phyloP scores from a whole-genome alignment of 2,797 vertebrate species.

The Fringilla coelebs region DNA sequence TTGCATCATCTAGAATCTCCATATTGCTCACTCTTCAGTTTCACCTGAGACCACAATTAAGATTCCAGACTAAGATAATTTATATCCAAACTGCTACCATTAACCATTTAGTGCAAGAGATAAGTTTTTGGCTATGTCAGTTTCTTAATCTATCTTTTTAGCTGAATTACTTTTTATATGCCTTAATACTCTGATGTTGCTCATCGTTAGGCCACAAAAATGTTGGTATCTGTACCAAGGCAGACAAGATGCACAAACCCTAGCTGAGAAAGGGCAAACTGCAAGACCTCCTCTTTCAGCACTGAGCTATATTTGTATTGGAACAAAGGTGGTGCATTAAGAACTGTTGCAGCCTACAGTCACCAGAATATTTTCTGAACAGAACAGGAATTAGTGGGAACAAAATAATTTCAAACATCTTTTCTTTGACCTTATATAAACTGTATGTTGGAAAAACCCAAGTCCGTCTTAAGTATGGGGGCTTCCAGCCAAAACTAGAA shows the following conservation, averaged over 20 bases:
- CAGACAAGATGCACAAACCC: not conserved
- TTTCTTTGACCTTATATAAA: not conserved
- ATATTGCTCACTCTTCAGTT: slow-evolving; percentile 24
- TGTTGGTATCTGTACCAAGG: not conserved
- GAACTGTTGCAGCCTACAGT: not conserved
- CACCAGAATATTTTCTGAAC: not conserved
- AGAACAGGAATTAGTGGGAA: not conserved
- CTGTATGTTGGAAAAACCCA: not conserved
- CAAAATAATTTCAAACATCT: not conserved
- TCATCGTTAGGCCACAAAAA: not conserved
- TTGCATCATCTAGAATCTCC: not conserved
- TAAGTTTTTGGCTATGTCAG: not conserved
- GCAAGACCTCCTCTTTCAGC: not conserved
- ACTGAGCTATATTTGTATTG: not conserved
- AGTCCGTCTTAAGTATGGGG: not conserved
- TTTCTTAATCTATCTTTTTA: not conserved
- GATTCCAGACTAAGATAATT: not conserved
- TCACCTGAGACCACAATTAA: slow-evolving; percentile 6
- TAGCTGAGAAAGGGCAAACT: not conserved
- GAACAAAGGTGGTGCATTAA: not conserved
- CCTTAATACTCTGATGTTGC: not conserved
- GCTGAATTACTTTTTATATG: not conserved
- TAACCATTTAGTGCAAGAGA: slow-evolving; percentile 9
- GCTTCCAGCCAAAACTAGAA: not conserved
- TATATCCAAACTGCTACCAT: not conserved